These are phyloP conservation scores for Thamnophis elegans DNA, from an alignment of 2,797 vertebrate genomes.

Conservation along the genomic window DNA sequence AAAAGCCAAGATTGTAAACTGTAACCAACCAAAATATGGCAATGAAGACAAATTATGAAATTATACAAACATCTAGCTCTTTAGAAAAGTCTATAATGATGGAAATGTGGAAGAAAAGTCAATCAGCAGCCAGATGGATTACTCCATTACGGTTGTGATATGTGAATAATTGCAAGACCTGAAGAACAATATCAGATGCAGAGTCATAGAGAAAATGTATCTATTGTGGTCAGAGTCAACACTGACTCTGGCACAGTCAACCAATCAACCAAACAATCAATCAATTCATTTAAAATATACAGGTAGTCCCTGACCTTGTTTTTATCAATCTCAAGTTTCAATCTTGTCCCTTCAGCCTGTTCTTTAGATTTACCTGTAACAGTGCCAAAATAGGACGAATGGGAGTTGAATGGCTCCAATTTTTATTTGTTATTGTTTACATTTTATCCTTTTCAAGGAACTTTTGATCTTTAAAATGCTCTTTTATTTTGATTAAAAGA, in stretches of 20 bases:
- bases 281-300: background rate
- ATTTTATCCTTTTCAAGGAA: background rate
- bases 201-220: background rate
- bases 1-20: background rate
- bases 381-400: background rate
- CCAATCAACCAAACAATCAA: too few relatives aligned
- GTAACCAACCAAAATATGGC: background rate
- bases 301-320: background rate
- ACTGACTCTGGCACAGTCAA: background rate
- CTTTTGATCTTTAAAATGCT: background rate
- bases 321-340: background rate
- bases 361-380: background rate
- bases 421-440: background rate
- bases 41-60: background rate
- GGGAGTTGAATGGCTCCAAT: background rate
- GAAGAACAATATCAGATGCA: background rate
- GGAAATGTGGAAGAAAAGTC: background rate
- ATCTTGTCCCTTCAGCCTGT: background rate
- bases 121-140: background rate
- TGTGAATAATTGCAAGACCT: background rate
- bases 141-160: background rate
- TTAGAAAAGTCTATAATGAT: background rate
- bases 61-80: background rate
- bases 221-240: background rate
- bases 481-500: background rate